Conservation (phyloP, 2,888 invertebrate genomes). For the Cosmopolites sordidus region DNA sequence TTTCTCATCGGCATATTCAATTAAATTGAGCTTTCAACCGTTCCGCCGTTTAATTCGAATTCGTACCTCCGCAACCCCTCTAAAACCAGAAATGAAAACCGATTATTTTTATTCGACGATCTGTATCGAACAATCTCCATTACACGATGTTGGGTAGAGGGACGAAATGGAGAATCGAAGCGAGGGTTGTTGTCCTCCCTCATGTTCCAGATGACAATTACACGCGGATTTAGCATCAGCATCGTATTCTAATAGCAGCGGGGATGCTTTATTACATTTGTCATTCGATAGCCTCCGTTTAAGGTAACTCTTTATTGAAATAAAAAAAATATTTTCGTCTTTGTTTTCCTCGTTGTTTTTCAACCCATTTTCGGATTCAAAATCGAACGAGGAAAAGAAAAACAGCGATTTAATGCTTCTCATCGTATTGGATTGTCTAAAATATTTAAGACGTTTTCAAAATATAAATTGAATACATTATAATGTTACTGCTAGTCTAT, state of each 20-base stretch:
- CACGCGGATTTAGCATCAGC: slow-evolving; percentile 41
- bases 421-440: too few relatives aligned
- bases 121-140: background rate
- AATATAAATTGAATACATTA: too few relatives aligned
- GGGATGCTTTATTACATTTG: slow-evolving; percentile 44
- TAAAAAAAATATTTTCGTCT: slow-evolving; percentile 12
- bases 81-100: background rate
- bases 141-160: background rate
- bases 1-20: too few relatives aligned
- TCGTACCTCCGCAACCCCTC: too few relatives aligned
- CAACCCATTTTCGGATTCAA: background rate
- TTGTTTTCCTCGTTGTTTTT: background rate
- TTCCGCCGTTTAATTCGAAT: too few relatives aligned
- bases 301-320: slow-evolving; percentile 24
- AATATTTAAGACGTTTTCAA: too few relatives aligned
- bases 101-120: background rate
- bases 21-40: too few relatives aligned
- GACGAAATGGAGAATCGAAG: background rate
- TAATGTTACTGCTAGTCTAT: too few relatives aligned
- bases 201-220: slow-evolving; percentile 41
- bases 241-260: slow-evolving; percentile 45
- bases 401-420: too few relatives aligned
- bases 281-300: slow-evolving; percentile 39
- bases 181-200: slow-evolving; percentile 1
- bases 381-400: too few relatives aligned